Evolutionary conservation across 2,113 vertebrate genomes (phyloP).

Genomic region (Oreochromis aureus): DNA sequence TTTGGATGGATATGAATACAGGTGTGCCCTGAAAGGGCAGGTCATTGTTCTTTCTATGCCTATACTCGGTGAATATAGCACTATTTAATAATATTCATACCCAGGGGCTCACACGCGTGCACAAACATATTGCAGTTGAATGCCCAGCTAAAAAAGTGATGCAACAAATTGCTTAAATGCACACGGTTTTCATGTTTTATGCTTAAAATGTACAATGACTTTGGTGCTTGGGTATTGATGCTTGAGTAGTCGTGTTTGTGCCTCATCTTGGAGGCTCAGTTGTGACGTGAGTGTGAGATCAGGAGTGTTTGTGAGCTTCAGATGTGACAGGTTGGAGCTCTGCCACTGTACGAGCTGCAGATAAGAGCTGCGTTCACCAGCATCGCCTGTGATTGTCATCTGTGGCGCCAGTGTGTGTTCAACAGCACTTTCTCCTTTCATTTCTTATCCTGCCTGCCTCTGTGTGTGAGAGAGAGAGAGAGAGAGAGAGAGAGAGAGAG

Average conservation of each 20-base stretch:
- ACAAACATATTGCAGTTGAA: background rate
- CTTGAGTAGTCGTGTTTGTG: background rate
- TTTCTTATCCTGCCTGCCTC: background rate
- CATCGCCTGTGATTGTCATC: background rate
- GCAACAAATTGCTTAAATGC: background rate
- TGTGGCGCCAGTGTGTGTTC: background rate
- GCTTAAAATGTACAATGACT: background rate
- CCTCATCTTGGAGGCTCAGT: background rate
- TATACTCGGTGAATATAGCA: accelerated
- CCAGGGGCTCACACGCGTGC: background rate
- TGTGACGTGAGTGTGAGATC: background rate
- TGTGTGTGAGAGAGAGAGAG: background rate
- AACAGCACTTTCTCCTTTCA: background rate
- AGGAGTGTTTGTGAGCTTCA: background rate
- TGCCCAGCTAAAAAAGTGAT: background rate
- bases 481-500: background rate
- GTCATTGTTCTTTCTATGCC: background rate
- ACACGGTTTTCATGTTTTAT: background rate
- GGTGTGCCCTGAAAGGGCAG: background rate
- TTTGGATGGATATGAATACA: background rate
- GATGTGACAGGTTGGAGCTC: background rate
- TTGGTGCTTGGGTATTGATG: background rate
- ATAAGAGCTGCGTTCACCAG: background rate
- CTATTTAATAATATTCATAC: background rate
- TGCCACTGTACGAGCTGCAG: background rate